Base-by-base conservation (phyloP, 2,797 vertebrate genomes). In the Hippopotamyrus pictus region DNA sequence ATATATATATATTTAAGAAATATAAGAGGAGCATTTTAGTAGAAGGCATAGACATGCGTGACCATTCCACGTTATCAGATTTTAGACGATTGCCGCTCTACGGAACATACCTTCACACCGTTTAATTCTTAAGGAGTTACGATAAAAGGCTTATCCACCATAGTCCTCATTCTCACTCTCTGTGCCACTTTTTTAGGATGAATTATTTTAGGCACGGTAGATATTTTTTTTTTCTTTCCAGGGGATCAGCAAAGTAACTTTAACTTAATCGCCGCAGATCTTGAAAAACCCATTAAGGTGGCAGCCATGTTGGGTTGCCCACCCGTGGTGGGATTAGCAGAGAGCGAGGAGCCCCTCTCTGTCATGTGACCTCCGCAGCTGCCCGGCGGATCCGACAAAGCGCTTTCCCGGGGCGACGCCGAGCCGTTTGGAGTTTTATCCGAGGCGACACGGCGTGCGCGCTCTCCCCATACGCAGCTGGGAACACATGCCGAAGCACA, bases 131-230 rank as follows among this genome's bases (percentile, higher is more conserved):
- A 17, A 87, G 51, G 85, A 57, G 29, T 87, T 87, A 59, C 53
- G 85, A 87, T 87, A 57, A 86, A 86, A 86, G 83, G 50, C 83
- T 86, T 86, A 87, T 87, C 85, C 85, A n/a, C 85, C 53, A 19
- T 17, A 37, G 25, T 59, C 51, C 53, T 59, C 33, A 41, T 41
- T 57, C 53, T 37, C 53, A n/a, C 50, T 87, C 53, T 44, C 17
- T 2, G 41, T 79, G 76, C 6, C 17, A 19, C 85, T 59, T 87
- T 86, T 87, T 57, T 41, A 79, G 33, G 51, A 53, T 59, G 33
- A 59, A 57, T 57, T 22, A 87, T 59, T 57, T 59, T 14, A 59
- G 33, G 85, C 29, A 29, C 1, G 22, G 4, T 19, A n/a, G 83
- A n/a, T 44, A 0, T 22, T n/a, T 48, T n/a, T 37, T 37, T 17